Base-by-base conservation (phyloP, 2,888 invertebrate genomes). In the Synanthedon vespiformis region DNA sequence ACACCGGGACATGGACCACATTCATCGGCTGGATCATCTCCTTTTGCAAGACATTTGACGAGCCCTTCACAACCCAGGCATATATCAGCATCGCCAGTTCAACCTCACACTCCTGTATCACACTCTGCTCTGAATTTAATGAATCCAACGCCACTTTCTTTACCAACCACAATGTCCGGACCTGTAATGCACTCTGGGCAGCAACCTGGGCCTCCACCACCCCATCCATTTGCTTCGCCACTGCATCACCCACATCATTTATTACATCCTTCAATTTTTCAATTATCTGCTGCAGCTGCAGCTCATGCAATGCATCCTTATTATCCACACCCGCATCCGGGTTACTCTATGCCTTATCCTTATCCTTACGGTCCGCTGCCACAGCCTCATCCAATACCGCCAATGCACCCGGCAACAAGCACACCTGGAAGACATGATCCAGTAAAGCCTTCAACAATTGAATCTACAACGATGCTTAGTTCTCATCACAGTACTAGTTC, bases 111-210 rank as follows among this genome's bases (percentile, higher is more conserved):
- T 47, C 85, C 89, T 51, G 88, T 89, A 8, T 86, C 88, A 8
- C 91, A 91, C 74, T 90, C 90, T n/a, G 90, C 91, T 11, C 78
- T 90, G 6, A 90, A 90, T 62, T 72, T 91, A 53, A 90, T 91
- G 78, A 90, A 90, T 64, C 89, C 90, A 13, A 77, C 84, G n/a
- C 86, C 89, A 50, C 77, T 90, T 34, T 88, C 90, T 4, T 90
- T 92, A 57, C 90, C 91, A 1, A 85, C 91, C 4, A 89, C 92
- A 1, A 90, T 92, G 60, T 89, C 92, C 11, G 92, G 91, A 40
- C 91, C 92, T 4, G 88, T 91, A 12, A 92, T 94, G 86, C 94
- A 93, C 73, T 92, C 94, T 5, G 90, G 92, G 2, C 93, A 93
- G 67, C 93, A 92, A 65, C 90, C 90, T 49, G 92, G 92, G 57